Base-by-base conservation (phyloP, 1,140 invertebrate genomes). In the Trachelipus rathkii region DNA sequence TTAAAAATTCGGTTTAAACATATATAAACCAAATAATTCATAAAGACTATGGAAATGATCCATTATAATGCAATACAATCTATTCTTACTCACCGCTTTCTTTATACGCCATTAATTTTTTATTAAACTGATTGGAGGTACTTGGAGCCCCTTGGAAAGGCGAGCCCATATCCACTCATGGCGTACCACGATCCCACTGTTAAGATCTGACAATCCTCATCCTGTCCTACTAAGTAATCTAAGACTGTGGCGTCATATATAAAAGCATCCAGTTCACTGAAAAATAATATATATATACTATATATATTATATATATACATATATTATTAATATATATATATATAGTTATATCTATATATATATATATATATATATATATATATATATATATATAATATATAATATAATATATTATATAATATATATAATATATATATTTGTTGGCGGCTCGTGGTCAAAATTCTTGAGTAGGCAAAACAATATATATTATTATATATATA, bases 231-330 rank as follows among this genome's bases (percentile, higher is more conserved):
- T 82, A 96, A 87, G 85, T 98, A 99, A 83, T 99, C 95, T 72
- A 99, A 86, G 1, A 99, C 97, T 0, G 96, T 97, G 45, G 97
- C 96, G 83, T 99, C 97, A 84, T 99, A 99, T 76, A 99, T 96
- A 84, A 99, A 99, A n/a, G 96, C 96, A 85, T 99, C 96, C 81
- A 99, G 87, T 82, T 97, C 92, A 66, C 92, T 94, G 84, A 19
- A 81, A 77, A 67, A 71, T n/a, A 13, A 10, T 15, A 71, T 71
- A 10, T 33, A 71, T 15, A 71, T 15, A 68, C n/a, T 15, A 68
- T 15, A 68, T 15, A 68, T 68, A 10, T 68, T 15, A 68, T 68
- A 68, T 68, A 68, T 68, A 68, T 68, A 68, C 0, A 68, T 68
- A 68, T 68, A 68, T 68, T 68, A 68, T 68, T 11, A 11, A 15